Conservation (phyloP, 2,113 vertebrate genomes). For the Esox niger region DNA sequence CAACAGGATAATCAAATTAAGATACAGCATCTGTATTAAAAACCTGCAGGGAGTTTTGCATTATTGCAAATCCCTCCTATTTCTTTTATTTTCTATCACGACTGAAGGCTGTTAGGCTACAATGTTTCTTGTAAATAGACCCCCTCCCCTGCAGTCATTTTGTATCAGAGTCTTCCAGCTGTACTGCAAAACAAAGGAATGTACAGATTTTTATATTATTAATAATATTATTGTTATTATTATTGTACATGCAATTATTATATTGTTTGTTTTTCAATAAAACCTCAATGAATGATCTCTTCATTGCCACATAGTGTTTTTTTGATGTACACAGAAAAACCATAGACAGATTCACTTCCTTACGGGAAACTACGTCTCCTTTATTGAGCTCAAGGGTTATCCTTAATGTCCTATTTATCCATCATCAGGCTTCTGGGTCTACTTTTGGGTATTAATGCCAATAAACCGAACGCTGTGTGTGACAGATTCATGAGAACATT, state of each 20-base stretch:
- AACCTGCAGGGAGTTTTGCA: constrained; percentile 31
- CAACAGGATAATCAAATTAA: too few relatives aligned
- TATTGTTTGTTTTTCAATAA: constrained; percentile 97
- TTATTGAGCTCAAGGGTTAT: neutral
- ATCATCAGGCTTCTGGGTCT: too few relatives aligned
- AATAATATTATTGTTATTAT: constrained; percentile 65
- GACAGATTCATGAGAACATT: too few relatives aligned
- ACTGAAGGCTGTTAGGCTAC: constrained; percentile 42
- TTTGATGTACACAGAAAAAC: neutral
- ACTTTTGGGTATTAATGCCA: too few relatives aligned
- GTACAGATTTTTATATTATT: constrained; percentile 95
- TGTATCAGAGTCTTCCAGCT: constrained; percentile 94
- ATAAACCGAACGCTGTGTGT: too few relatives aligned
- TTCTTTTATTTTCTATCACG: constrained; percentile 21
- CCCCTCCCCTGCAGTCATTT: constrained; percentile 77
- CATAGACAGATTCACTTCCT: too few relatives aligned
- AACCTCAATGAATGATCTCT: constrained; percentile 62
- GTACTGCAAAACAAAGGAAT: constrained; percentile 94
- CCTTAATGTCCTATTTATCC: too few relatives aligned
- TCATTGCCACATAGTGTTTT: neutral
- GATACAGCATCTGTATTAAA: too few relatives aligned
- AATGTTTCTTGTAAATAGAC: constrained; percentile 56
- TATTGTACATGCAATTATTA: constrained; percentile 90
- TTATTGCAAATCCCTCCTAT: constrained; percentile 34
- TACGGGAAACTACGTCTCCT: neutral